A percentile compares a stretch with the other conserved stretches of the same genome.
These are phyloP conservation scores for Augochlora pura DNA, from an alignment of 1,140 invertebrate species.

Conservation along the genomic window DNA sequence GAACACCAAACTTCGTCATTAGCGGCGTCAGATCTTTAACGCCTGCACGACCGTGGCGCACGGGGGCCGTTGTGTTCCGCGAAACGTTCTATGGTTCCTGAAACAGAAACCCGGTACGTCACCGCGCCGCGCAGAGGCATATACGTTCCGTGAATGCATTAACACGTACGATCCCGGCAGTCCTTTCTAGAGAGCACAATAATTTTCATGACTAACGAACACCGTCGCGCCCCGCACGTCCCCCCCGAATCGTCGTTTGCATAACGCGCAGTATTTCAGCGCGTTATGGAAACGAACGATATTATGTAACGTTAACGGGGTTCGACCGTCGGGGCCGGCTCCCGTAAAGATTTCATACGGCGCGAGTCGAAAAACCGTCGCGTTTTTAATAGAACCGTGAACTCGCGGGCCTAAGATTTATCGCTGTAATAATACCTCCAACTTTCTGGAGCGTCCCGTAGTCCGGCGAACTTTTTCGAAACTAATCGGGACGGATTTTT, in stretches of 20 bases:
- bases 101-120: conserved; percentile 54
- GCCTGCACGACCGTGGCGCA: conserved; percentile 65
- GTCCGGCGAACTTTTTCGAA: neutral
- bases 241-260: conserved; percentile 17
- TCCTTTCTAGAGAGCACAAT: conserved; percentile 15
- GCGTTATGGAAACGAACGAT: neutral
- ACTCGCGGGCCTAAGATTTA: neutral
- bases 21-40: conserved; percentile 68
- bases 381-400: neutral
- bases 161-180: conserved; percentile 41
- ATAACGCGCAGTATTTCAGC: conserved; percentile 10
- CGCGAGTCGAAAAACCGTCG: neutral
- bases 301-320: neutral
- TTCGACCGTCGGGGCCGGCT: neutral
- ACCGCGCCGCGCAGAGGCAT: conserved; percentile 3
- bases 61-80: conserved; percentile 54
- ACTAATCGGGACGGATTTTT: neutral
- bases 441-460: neutral
- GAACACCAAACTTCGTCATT: conserved; percentile 61
- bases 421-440: neutral
- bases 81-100: conserved; percentile 55
- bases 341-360: neutral
- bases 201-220: conserved; percentile 39
- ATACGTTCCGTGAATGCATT: conserved; percentile 46
- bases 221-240: too few species aligned